Percentiles rank a stretch among this genome's conserved stretches.
phyloP scores from a whole-genome alignment of 2,888 invertebrate genomes.

The Octonoba sinensis region DNA sequence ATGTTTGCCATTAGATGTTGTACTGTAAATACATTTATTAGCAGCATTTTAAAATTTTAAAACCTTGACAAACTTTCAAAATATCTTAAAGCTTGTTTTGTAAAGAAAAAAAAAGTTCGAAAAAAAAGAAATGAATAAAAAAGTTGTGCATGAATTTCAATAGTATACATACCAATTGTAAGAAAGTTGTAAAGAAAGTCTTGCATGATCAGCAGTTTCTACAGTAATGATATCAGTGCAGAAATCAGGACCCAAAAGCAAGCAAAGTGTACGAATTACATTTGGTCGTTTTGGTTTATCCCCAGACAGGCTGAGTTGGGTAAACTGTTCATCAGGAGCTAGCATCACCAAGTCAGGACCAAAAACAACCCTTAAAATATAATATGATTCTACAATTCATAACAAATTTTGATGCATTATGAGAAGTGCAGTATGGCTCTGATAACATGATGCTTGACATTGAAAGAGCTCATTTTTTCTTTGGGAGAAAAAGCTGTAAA shows the following conservation, averaged over 20 bases:
- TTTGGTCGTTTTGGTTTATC: conserved; percentile 74
- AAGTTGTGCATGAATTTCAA: no score
- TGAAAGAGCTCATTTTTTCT: no score
- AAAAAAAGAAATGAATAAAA: no score
- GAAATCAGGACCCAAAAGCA: conserved; percentile 74
- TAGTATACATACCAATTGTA: conserved; percentile 72
- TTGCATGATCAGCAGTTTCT: conserved; percentile 74
- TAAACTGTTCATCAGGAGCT: conserved; percentile 74
- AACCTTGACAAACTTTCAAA: no score
- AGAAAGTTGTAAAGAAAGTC: conserved; percentile 73
- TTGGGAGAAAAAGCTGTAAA: no score
- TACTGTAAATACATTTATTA: no score
- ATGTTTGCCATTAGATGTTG: no score
- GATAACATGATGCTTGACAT: no score
- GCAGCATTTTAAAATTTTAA: no score
- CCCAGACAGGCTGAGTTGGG: conserved; percentile 73
- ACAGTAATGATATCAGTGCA: conserved; percentile 74
- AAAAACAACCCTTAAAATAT: conserved; percentile 72
- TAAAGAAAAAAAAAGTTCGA: no score
- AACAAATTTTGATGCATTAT: not conserved
- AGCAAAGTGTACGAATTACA: conserved; percentile 73
- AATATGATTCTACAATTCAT: not conserved
- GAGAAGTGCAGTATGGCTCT: no score
- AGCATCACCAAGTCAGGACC: conserved; percentile 75
- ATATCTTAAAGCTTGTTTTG: no score